Percentiles rank a stretch among this genome's conserved stretches.
phyloP scores from a whole-genome alignment of 35 echinoderm and acorn worm species.

The Hemicentrotus pulcherrimus region DNA sequence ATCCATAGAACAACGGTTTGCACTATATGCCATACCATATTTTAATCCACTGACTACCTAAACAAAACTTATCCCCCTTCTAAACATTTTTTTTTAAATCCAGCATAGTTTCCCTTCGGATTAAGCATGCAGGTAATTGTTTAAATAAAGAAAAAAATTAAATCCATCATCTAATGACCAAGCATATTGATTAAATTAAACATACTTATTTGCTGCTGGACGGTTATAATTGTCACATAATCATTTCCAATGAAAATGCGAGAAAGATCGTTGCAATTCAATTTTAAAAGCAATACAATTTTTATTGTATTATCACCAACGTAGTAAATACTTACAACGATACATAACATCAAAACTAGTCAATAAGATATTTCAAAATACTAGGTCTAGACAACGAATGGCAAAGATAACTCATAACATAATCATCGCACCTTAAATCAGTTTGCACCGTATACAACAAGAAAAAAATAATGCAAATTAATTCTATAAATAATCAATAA shows the following conservation, averaged over 20 bases:
- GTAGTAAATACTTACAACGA: neutral
- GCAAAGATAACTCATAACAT: neutral
- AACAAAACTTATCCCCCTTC: neutral
- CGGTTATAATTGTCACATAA: neutral
- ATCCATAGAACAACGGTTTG: neutral
- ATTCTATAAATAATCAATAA: neutral
- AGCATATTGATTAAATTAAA: neutral
- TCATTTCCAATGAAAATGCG: neutral
- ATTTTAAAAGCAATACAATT: neutral
- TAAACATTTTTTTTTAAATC: neutral
- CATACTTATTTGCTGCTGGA: neutral
- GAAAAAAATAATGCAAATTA: conserved; percentile 5
- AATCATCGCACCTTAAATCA: conserved; percentile 11
- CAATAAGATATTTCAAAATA: neutral
- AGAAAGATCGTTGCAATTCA: conserved; percentile 11
- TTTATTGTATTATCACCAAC: neutral
- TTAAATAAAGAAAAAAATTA: neutral
- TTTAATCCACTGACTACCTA: neutral
- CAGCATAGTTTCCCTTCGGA: neutral
- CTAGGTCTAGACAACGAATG: neutral
- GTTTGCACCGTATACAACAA: conserved; percentile 10
- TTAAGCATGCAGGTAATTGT: neutral
- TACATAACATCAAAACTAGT: neutral
- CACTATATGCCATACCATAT: neutral
- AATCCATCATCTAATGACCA: neutral